A percentile compares a stretch with the other conserved stretches of the same genome.
Conservation (phyloP, 2,113 vertebrate genomes). For the Haemorhous mexicanus region DNA sequence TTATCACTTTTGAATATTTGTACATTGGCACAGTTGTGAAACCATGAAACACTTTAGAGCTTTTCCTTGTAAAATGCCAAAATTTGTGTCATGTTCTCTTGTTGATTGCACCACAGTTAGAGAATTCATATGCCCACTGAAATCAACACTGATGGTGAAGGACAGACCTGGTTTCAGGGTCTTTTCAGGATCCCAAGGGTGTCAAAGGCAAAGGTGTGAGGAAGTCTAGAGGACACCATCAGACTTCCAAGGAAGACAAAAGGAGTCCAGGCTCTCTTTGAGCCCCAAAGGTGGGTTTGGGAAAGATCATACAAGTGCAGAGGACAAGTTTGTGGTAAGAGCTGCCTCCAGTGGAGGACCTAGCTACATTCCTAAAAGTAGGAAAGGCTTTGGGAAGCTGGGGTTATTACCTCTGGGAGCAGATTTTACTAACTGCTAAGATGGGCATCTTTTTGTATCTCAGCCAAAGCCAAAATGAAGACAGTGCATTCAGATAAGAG, state of each 20-base stretch:
- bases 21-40: background rate
- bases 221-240: background rate
- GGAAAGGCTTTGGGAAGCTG: background rate
- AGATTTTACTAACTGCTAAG: background rate
- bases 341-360: background rate
- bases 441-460: background rate
- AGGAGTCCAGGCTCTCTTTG: background rate
- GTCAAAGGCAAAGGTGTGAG: background rate
- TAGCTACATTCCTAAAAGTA: background rate
- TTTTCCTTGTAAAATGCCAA: background rate
- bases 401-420: background rate
- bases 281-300: fast-evolving
- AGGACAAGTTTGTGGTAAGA: background rate
- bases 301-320: background rate
- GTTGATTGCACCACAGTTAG: background rate
- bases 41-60: background rate
- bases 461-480: background rate
- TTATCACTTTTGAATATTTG: background rate
- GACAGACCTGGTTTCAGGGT: background rate
- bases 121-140: background rate
- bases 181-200: background rate
- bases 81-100: background rate
- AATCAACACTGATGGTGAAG: background rate
- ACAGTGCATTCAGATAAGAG: background rate
- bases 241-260: background rate